A percentile compares a stretch with the other conserved stretches of the same genome.
phyloP scores from a whole-genome alignment of 1,140 invertebrate species.

The Acromyrmex heyeri region DNA sequence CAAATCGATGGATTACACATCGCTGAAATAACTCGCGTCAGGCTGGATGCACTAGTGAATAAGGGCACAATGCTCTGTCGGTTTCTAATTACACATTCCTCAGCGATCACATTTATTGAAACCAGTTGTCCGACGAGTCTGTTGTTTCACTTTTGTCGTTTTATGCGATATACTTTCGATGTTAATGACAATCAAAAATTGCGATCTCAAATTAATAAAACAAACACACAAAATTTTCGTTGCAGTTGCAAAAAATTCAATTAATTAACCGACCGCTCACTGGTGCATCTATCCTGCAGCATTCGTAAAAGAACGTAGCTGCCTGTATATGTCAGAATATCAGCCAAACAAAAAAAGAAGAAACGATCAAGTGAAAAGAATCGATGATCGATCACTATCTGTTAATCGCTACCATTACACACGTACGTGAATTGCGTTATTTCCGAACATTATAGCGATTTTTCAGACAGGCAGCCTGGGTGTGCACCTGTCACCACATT shows the following conservation, averaged over 20 bases:
- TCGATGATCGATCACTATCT: slow-evolving; percentile 49
- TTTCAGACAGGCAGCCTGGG: slow-evolving; percentile 82
- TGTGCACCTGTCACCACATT: slow-evolving; percentile 86
- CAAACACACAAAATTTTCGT: too few relatives aligned
- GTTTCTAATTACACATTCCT: background rate
- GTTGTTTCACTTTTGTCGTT: background rate
- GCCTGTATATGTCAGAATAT: slow-evolving; percentile 40
- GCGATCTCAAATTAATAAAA: background rate
- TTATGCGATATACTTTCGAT: background rate
- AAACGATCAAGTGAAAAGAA: background rate
- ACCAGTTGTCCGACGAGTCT: background rate
- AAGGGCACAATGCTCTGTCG: background rate
- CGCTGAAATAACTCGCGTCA: slow-evolving; percentile 23
- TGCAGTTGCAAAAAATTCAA: background rate
- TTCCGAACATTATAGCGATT: slow-evolving; percentile 72
- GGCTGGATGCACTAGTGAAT: slow-evolving; percentile 26
- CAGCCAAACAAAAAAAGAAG: slow-evolving; percentile 5
- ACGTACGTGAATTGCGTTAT: slow-evolving; percentile 66
- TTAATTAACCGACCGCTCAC: background rate
- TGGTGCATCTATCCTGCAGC: slow-evolving; percentile 20
- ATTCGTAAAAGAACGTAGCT: slow-evolving; percentile 31
- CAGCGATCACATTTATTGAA: background rate
- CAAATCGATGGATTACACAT: slow-evolving; percentile 43
- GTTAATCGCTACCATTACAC: slow-evolving; percentile 46
- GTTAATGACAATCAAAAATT: background rate